These are phyloP conservation scores for Daktulosphaira vitifoliae DNA, from an alignment of 1,140 invertebrate species.

Conservation along the genomic window DNA sequence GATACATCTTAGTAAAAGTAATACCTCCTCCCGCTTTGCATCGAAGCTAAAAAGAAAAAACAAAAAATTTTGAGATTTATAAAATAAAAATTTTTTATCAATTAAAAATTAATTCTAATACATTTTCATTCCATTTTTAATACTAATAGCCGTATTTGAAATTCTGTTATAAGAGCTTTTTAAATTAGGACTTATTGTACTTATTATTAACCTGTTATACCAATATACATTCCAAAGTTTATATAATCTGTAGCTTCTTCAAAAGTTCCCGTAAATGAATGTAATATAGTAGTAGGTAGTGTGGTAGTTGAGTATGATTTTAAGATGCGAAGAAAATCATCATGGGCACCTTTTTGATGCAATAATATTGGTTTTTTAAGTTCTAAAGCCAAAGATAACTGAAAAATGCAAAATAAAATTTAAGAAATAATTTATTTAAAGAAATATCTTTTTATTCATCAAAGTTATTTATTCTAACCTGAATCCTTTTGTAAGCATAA, in stretches of 20 bases:
- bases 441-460: background rate
- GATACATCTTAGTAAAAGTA: too few species aligned
- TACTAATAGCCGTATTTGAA: too few species aligned
- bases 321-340: slow-evolving; percentile 53
- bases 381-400: slow-evolving; percentile 76
- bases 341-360: slow-evolving; percentile 83
- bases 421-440: background rate
- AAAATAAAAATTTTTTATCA: too few species aligned
- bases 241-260: slow-evolving; percentile 77
- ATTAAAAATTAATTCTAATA: too few species aligned
- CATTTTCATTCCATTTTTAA: too few species aligned
- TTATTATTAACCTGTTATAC: slow-evolving; percentile 58
- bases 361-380: slow-evolving; percentile 82
- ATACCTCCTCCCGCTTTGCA: too few species aligned
- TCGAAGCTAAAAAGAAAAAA: too few species aligned
- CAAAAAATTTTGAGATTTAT: too few species aligned
- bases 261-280: slow-evolving; percentile 85
- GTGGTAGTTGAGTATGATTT: slow-evolving; percentile 47
- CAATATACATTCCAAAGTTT: slow-evolving; percentile 78
- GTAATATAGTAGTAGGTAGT: slow-evolving; percentile 74
- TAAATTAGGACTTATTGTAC: too few species aligned
- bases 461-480: background rate
- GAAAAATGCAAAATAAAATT: slow-evolving; percentile 39
- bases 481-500: slow-evolving; percentile 5
- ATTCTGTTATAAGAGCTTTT: too few species aligned